These are phyloP conservation scores for Momotus momota DNA, from an alignment of 2,797 vertebrate genomes.

Conservation along the genomic window DNA sequence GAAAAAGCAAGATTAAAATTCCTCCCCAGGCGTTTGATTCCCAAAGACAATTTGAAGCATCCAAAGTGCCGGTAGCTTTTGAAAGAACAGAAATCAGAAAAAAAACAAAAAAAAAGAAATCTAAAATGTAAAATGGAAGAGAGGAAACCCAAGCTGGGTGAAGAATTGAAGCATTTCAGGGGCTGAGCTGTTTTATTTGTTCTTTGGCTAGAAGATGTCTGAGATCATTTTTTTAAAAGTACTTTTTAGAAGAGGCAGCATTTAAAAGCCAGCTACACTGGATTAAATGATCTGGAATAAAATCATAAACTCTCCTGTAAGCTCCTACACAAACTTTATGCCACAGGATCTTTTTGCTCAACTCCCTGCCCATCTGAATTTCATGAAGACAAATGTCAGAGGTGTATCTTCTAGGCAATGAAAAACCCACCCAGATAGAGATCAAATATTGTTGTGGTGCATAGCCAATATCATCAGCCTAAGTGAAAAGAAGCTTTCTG, in stretches of 20 bases:
- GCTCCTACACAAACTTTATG: not conserved
- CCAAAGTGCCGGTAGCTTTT: accelerated
- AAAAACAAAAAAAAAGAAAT: not conserved
- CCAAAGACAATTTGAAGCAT: not conserved
- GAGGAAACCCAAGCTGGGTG: not conserved
- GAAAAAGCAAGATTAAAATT: not conserved
- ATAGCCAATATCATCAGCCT: not conserved
- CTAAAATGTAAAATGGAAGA: not conserved
- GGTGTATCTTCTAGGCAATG: not conserved
- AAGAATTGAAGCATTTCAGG: not conserved
- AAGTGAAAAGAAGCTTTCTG: conserved; percentile 15
- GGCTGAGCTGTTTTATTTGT: not conserved
- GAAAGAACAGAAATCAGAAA: not conserved
- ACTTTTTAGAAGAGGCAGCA: not conserved
- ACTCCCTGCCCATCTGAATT: accelerated
- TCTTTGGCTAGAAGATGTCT: not conserved
- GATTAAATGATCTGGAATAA: not conserved
- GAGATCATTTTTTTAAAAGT: not conserved
- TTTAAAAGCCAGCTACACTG: not conserved
- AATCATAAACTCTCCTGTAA: not conserved
- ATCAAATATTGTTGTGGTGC: not conserved
- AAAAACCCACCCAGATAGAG: not conserved
- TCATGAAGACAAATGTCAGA: not conserved
- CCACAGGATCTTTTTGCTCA: not conserved
- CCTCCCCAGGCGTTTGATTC: not conserved